A percentile compares a stretch with the other conserved stretches of the same genome.
Conservation (phyloP, 1,140 invertebrate genomes). For the Bicyclus anynana region DNA sequence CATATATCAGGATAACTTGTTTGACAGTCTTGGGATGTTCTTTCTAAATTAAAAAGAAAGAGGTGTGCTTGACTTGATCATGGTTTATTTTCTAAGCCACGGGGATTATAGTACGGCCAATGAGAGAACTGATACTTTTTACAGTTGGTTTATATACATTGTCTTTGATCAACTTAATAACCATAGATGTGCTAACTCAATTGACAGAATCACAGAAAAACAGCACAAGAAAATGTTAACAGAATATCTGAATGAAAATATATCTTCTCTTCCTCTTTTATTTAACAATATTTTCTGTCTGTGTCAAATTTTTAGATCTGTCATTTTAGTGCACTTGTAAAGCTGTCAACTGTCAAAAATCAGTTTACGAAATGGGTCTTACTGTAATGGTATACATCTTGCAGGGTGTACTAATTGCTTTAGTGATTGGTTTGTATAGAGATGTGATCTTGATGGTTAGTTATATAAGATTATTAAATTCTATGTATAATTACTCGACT, state of each 20-base stretch:
- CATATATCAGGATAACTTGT: not conserved
- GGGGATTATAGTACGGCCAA: not conserved
- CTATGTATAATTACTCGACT: conserved; percentile 28
- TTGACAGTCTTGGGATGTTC: not conserved
- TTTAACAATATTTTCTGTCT: no score
- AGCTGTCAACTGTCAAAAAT: not conserved
- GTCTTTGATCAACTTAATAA: no score
- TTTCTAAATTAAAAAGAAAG: not conserved
- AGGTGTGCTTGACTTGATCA: not conserved
- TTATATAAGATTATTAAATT: conserved; percentile 18
- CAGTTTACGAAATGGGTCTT: not conserved
- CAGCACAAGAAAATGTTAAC: no score
- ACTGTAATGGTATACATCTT: not conserved
- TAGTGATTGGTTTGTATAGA: conserved; percentile 26
- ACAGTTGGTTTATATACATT: not conserved
- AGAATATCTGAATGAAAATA: no score
- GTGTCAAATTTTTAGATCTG: no score
- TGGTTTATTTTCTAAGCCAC: not conserved
- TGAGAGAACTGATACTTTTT: not conserved
- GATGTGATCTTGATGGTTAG: conserved; percentile 30
- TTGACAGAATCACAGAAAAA: no score
- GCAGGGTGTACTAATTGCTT: conserved; percentile 21
- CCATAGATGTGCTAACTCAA: no score
- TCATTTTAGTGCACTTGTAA: no score
- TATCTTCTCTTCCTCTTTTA: no score